phyloP scores from a whole-genome alignment of 1,140 invertebrate species.

The Meloidogyne chitwoodi region DNA sequence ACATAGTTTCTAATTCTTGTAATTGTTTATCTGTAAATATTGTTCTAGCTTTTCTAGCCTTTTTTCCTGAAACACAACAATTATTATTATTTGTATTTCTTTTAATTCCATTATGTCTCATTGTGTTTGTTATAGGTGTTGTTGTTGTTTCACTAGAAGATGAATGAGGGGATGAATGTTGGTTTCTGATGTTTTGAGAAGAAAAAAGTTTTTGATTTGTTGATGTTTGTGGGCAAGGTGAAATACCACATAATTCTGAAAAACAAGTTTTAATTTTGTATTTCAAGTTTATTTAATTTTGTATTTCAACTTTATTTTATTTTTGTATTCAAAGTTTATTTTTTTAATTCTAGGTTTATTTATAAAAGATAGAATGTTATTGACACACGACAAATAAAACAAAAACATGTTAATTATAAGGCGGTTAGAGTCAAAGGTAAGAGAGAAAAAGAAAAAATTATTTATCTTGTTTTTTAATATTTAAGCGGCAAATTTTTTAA shows the following conservation, averaged over 20 bases:
- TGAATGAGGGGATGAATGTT: neutral
- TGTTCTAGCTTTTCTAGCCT: conserved; percentile 91
- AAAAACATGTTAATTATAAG: neutral
- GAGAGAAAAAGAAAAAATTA: neutral
- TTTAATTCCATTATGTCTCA: neutral
- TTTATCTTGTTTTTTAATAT: neutral
- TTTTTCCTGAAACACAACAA: conserved; percentile 67
- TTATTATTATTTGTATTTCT: neutral
- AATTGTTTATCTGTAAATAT: conserved; percentile 97
- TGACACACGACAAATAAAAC: neutral
- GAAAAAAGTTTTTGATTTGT: neutral
- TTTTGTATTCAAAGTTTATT: neutral
- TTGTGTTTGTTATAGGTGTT: neutral
- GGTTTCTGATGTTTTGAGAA: neutral
- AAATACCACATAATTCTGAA: neutral
- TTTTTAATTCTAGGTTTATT: neutral
- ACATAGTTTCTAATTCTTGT: conserved; percentile 83
- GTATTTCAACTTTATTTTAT: neutral
- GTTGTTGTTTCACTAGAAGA: neutral
- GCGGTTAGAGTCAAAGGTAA: neutral
- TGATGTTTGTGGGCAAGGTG: conserved; percentile 5
- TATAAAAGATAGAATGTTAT: neutral
- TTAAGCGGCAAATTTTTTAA: neutral
- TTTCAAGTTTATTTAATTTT: neutral
- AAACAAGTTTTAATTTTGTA: neutral